Percentiles rank a stretch among this genome's conserved stretches.
Evolutionary conservation across 1,140 invertebrate genomes (phyloP).

Genomic region (Drosophila kurseongensis): DNA sequence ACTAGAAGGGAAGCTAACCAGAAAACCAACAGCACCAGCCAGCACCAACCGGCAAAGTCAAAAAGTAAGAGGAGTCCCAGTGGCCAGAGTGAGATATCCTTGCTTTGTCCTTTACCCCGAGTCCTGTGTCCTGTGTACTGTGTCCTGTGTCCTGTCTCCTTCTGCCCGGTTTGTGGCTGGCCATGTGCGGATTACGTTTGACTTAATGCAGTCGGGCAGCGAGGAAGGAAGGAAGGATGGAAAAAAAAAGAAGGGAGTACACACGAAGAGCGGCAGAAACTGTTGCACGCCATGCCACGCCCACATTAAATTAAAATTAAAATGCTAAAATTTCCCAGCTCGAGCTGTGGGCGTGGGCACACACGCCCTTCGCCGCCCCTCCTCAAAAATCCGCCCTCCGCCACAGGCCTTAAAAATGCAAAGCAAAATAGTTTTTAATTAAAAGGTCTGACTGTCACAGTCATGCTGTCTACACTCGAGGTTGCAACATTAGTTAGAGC

Average conservation of each 20-base stretch:
- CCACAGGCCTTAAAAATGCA: conserved; percentile 69
- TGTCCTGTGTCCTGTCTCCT: conserved; percentile 20
- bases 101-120: conserved; percentile 42
- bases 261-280: conserved; percentile 41
- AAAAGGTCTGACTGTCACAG: conserved; percentile 68
- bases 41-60: conserved; percentile 70
- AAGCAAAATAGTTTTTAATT: conserved; percentile 83
- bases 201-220: conserved; percentile 68
- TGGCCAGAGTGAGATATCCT: conserved; percentile 43
- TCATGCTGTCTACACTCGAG: conserved; percentile 47
- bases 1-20: conserved; percentile 71
- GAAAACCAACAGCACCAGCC: conserved; percentile 69
- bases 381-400: neutral
- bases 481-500: conserved; percentile 33
- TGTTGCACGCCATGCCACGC: conserved; percentile 76
- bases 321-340: conserved; percentile 76
- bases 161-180: conserved; percentile 61
- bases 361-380: conserved; percentile 40
- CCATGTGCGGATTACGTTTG: conserved; percentile 83
- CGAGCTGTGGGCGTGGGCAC: conserved; percentile 54
- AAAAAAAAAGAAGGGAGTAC: conserved; percentile 5
- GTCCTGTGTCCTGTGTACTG: conserved; percentile 3
- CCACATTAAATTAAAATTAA: conserved; percentile 80
- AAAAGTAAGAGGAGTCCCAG: conserved; percentile 58
- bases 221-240: neutral